Percentiles rank a stretch among this genome's conserved stretches.
phyloP scores from a whole-genome alignment of 2,113 vertebrate genomes.

The Theristicus caerulescens region DNA sequence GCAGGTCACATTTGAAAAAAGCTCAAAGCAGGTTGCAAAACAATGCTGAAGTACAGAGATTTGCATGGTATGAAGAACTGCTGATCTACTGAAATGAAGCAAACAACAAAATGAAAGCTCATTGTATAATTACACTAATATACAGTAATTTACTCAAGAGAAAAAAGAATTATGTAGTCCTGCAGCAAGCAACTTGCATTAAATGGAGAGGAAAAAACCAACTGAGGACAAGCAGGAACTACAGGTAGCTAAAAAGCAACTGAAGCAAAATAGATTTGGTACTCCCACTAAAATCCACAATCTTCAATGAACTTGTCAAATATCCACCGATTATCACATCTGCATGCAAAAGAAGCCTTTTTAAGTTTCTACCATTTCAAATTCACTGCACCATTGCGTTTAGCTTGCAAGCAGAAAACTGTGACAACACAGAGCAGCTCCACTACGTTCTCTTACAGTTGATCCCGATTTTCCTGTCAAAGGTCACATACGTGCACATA shows the following conservation, averaged over 20 bases:
- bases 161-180: background rate
- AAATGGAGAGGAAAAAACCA: background rate
- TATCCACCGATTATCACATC: background rate
- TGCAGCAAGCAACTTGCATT: background rate
- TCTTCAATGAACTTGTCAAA: background rate
- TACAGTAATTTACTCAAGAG: background rate
- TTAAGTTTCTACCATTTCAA: background rate
- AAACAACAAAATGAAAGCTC: background rate
- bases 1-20: background rate
- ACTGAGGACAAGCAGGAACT: background rate
- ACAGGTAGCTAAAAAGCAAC: background rate
- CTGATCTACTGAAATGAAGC: background rate
- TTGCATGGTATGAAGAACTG: background rate
- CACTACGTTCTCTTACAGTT: accelerated
- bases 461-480: background rate
- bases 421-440: background rate
- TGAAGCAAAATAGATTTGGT: background rate
- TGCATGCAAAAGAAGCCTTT: background rate
- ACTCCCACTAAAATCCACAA: background rate
- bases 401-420: background rate
- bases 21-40: background rate
- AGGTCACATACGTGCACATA: background rate
- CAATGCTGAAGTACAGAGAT: background rate
- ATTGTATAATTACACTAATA: background rate
- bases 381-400: background rate